Conservation (phyloP, 1,140 invertebrate genomes). For the Adelges cooleyi region DNA sequence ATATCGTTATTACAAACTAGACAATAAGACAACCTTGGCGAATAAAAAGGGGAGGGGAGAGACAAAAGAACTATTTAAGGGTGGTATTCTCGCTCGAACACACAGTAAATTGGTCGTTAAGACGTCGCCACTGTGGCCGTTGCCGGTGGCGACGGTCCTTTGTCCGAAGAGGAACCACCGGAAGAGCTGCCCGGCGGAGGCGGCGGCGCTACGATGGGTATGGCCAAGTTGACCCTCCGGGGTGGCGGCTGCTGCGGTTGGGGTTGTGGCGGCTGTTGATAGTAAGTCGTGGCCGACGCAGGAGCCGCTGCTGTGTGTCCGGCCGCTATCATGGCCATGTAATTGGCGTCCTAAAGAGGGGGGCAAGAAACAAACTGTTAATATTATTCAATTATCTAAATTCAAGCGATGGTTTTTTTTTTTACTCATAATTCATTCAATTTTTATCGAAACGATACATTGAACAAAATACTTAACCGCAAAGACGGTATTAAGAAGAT, state of each 20-base stretch:
- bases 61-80: too few species aligned
- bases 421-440: background rate
- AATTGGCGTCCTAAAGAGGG: background rate
- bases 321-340: too few species aligned
- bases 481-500: too few species aligned
- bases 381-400: background rate
- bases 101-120: too few species aligned
- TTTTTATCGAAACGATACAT: background rate
- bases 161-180: too few species aligned
- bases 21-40: too few species aligned
- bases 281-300: background rate
- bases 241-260: background rate
- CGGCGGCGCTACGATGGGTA: constrained; percentile 6
- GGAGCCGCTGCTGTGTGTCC: too few species aligned
- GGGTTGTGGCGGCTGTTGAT: background rate
- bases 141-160: too few species aligned
- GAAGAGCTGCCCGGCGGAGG: background rate
- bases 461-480: background rate
- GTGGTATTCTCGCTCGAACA: too few species aligned
- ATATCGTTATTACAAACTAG: too few species aligned
- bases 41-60: too few species aligned
- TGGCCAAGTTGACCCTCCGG: background rate
- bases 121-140: too few species aligned
- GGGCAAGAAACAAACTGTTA: background rate
- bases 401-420: background rate